Evolutionary conservation across 1,140 invertebrate genomes (phyloP).

Genomic region (Lamellibrachia luymesi): DNA sequence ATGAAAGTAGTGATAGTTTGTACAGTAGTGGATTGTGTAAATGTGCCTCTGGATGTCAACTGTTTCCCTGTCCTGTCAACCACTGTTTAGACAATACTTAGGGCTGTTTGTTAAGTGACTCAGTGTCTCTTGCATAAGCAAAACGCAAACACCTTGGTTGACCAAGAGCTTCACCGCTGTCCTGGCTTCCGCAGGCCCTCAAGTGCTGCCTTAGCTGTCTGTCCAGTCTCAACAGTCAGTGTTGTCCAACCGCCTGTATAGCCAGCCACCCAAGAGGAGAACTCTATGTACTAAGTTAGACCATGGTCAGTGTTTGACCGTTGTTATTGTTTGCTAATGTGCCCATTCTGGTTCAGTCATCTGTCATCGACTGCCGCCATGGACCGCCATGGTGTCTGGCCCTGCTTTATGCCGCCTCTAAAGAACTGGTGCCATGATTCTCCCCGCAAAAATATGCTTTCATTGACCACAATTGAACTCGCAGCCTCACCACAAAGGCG

Average conservation of each 20-base stretch:
- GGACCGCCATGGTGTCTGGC: no score
- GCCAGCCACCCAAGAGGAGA: neutral
- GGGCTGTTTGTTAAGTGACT: neutral
- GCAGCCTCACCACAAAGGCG: neutral
- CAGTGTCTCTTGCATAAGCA: neutral
- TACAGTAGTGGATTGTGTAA: neutral
- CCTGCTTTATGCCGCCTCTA: neutral
- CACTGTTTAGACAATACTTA: neutral
- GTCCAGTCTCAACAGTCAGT: neutral
- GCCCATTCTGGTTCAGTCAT: neutral
- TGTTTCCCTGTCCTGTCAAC: neutral
- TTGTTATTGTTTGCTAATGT: conserved; percentile 1
- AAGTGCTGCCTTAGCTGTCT: neutral
- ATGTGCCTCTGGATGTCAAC: neutral
- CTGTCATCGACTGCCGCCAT: neutral
- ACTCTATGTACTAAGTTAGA: neutral
- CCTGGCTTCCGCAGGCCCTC: neutral
- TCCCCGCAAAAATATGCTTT: neutral
- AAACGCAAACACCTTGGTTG: neutral
- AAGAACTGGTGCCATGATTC: neutral
- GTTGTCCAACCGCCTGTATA: neutral
- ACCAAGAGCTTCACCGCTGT: neutral
- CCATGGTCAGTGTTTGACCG: neutral
- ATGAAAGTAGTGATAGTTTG: neutral
- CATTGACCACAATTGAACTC: neutral